Evolutionary conservation across 2,113 vertebrate species (phyloP).

Genomic region (Ascaphus truei): DNA sequence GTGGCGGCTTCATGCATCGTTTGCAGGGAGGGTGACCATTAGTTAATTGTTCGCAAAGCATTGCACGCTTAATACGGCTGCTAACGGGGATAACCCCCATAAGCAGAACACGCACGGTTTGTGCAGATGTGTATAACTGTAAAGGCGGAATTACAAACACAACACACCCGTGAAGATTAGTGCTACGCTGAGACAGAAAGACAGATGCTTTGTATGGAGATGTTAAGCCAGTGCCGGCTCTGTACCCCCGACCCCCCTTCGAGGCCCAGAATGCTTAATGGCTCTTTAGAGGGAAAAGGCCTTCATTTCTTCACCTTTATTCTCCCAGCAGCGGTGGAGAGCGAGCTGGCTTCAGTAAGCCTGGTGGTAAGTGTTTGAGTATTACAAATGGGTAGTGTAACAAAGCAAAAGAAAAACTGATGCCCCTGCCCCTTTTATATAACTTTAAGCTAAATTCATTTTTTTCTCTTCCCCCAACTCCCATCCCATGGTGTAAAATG

Average conservation of each 20-base stretch:
- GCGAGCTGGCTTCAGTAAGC: constrained; percentile 99
- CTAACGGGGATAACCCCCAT: constrained; percentile 46
- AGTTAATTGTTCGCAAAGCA: constrained; percentile 53
- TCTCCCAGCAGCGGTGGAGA: constrained; percentile 99
- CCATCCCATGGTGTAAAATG: constrained; percentile 20
- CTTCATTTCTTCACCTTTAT: constrained; percentile 99
- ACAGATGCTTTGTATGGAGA: constrained; percentile 73
- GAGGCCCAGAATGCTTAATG: constrained; percentile 93
- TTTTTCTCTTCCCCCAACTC: neutral
- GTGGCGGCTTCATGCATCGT: neutral
- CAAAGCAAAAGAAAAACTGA: constrained; percentile 63
- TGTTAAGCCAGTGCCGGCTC: constrained; percentile 89
- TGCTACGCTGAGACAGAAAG: constrained; percentile 73
- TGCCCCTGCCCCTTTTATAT: constrained; percentile 51
- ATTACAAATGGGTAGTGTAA: constrained; percentile 94
- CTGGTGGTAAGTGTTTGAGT: constrained; percentile 99
- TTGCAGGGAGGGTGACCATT: neutral
- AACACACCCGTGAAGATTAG: constrained; percentile 47
- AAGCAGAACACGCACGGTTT: constrained; percentile 61
- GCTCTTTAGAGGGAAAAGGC: constrained; percentile 97
- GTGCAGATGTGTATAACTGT: constrained; percentile 63
- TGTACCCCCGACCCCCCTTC: constrained; percentile 83
- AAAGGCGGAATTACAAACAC: neutral
- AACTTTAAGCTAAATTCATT: constrained; percentile 13
- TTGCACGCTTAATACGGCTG: constrained; percentile 68